Evolutionary conservation across 2,888 invertebrate species (phyloP), one percentile per base, ranked within the genome.

Genomic region (Nipponacmea schrenckii): DNA sequence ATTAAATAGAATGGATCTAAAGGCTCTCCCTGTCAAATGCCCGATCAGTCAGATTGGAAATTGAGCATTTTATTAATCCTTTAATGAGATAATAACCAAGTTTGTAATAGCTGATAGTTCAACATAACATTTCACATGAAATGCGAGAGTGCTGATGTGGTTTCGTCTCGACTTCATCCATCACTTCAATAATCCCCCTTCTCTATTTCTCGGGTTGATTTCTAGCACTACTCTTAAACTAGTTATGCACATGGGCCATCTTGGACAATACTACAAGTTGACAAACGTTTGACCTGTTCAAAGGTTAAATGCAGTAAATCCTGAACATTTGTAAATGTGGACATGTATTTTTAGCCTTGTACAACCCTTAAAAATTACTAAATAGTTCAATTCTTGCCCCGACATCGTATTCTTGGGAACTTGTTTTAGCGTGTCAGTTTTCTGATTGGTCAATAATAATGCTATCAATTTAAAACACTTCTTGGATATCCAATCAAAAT

Each of bases 61-160:
- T 20, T 56, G 56, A 56, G 56, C 56, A 20, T 20, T 20, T 24
- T 20, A 56, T 56, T 56, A 56, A 56, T 56, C 56, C 56, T 56
- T 56, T 56, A 56, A 56, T 56, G 56, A 20, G 56, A 56, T 56
- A 56, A 56, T 56, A 56, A 56, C 56, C 14, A 56, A 56, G 20
- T 24, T 24, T 24, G 20, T 12, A 56, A 56, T 56, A 20, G 24
- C 20, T 14, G 56, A 24, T 24, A 24, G 56, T 56, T 56, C 14
- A 56, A 56, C 56, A 56, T 56, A 24, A 56, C 24, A 56, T 56
- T 56, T 56, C 56, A 15, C 20, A 56, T 56, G 20, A 24, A 56
- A 56, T 56, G 56, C n/a, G n/a, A 24, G 56, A 24, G 56, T 24
- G 10, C 12, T 12, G 56, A 56, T 56, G 56, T 24, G 56, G 56